Base-by-base conservation (phyloP, 2,888 invertebrate species). In the Entomobrya proxima region DNA sequence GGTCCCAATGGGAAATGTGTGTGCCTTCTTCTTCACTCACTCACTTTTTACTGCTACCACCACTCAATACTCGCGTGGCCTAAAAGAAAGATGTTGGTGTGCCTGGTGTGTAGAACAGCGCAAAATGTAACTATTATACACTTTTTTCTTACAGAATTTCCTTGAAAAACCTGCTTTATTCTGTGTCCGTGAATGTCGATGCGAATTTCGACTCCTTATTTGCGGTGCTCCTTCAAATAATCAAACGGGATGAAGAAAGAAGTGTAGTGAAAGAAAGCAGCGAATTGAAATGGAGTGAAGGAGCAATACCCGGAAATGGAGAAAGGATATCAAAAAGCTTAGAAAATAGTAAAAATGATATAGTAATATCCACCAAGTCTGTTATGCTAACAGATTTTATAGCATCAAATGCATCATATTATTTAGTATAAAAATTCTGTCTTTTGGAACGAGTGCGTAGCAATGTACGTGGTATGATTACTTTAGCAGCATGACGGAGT, bases 181-280 rank as follows among this genome's bases (percentile, higher is more conserved):
- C 35, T 64, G 64, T 64, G 64, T n/a, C n/a, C n/a, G n/a, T n/a
- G n/a, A n/a, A n/a, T n/a, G n/a, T 64, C 64, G 64, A 64, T 37
- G 35, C 35, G 37, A 64, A 64, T 64, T 64, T 64, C n/a, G n/a
- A 37, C 64, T 18, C 64, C 37, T n/a, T 64, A 37, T 64, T 37
- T 64, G 64, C 37, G 64, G 64, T 64, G 64, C 37, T 64, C 64
- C n/a, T n/a, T n/a, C 64, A 37, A 64, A 21, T 64, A 64, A 64
- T 64, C 64, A 64, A 64, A 64, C 37, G 64, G 64, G 64, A 64
- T 35, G 64, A 37, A 64, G 37, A 64, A n/a, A 15, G 58, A 21
- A 18, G 37, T 35, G 21, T 7, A 58, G 37, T 58, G 30, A 13
- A 6, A 52, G 30, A 37, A 21, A 37, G 64, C 6, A 64, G 64